Percentiles rank a stretch among this genome's conserved stretches.
Evolutionary conservation across 1,140 invertebrate genomes (phyloP).

Genomic region (Lepidurus apus): DNA sequence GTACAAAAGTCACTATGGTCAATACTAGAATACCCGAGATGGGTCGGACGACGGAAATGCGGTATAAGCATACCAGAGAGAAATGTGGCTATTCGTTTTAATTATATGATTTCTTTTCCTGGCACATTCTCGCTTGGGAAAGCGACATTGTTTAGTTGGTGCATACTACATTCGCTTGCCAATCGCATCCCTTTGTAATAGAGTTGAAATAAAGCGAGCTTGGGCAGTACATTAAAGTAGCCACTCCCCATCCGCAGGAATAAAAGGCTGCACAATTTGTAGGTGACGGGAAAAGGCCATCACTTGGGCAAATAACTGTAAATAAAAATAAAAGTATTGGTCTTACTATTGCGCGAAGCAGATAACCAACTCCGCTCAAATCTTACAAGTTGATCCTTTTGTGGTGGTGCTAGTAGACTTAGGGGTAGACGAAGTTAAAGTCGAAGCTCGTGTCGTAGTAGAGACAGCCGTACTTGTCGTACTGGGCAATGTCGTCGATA

Average conservation of each 20-base stretch:
- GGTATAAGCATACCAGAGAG: too few relatives aligned
- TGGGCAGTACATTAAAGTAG: not conserved
- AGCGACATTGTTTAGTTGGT: not conserved
- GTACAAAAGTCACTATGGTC: too few relatives aligned
- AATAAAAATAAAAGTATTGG: not conserved
- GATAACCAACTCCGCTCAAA: not conserved
- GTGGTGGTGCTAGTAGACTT: not conserved
- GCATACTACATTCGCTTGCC: constrained; percentile 1
- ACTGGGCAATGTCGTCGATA: too few relatives aligned
- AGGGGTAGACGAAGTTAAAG: not conserved
- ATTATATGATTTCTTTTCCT: not conserved
- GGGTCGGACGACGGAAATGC: too few relatives aligned
- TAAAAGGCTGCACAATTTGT: not conserved
- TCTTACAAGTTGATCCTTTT: not conserved
- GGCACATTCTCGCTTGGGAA: not conserved
- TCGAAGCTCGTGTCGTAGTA: not conserved
- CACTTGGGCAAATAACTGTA: not conserved
- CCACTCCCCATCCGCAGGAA: not conserved
- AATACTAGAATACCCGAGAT: too few relatives aligned
- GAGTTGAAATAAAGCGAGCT: not conserved
- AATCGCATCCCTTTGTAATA: not conserved
- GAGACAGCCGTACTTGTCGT: too few relatives aligned
- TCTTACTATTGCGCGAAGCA: not conserved
- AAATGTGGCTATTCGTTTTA: not conserved
- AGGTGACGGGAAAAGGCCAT: not conserved